phyloP scores from a whole-genome alignment of 2,797 vertebrate species.

The Selene dorsalis region DNA sequence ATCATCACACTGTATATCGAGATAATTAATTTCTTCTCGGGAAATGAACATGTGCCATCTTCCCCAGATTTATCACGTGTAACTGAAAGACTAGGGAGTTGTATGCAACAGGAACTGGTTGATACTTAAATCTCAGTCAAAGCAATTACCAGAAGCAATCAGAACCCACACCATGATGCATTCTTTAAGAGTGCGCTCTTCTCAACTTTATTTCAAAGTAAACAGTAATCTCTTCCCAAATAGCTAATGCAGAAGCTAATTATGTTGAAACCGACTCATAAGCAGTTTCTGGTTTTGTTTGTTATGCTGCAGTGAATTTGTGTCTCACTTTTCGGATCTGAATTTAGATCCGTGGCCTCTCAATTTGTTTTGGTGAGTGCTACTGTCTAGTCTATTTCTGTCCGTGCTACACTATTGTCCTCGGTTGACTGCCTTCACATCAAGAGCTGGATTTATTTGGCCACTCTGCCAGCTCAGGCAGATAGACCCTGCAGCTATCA shows the following conservation, averaged over 20 bases:
- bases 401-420: conserved; percentile 77
- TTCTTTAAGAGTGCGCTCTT: conserved; percentile 46
- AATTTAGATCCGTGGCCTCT: conserved; percentile 67
- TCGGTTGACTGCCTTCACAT: conserved; percentile 79
- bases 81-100: conserved; percentile 1
- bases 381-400: conserved; percentile 80
- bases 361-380: conserved; percentile 69
- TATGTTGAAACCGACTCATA: conserved; percentile 60
- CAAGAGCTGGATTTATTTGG: conserved; percentile 80
- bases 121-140: conserved; percentile 11
- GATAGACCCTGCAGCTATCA: conserved; percentile 71
- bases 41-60: conserved; percentile 6
- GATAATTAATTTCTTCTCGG: background rate
- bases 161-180: conserved; percentile 26
- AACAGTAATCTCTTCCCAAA: conserved; percentile 54
- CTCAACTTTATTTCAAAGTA: conserved; percentile 53
- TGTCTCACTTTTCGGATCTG: conserved; percentile 49
- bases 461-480: conserved; percentile 73
- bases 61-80: conserved; percentile 16
- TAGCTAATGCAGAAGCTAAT: conserved; percentile 60
- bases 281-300: conserved; percentile 50
- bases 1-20: background rate
- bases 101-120: conserved; percentile 20
- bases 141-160: conserved; percentile 53
- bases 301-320: conserved; percentile 47